Base-by-base conservation (phyloP, 2,797 vertebrate genomes). In the Amniataba percoides region DNA sequence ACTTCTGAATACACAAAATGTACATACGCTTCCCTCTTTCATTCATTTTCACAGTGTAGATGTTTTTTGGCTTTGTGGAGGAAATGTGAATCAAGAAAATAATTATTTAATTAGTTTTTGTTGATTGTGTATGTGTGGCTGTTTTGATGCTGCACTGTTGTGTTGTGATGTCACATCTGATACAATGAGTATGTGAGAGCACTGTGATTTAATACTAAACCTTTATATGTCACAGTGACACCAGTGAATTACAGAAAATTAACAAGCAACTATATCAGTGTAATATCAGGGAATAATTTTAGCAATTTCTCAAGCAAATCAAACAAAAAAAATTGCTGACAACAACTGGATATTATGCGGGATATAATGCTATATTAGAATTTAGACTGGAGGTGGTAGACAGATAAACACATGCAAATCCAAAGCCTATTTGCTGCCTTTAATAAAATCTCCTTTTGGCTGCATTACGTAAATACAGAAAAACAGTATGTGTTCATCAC, bases 401-500 rank as follows among this genome's bases (percentile, higher is more conserved):
- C 56, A 64, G 27, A 60, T 79, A 18, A 39, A 61, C 3, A 27
- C 7, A 23, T 40, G 5, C 10, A 76, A 48, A 63, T n/a, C n/a
- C 9, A 36, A 39, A 31, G 14, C 2, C 7, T 56, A 62, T 77
- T 72, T 68, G 15, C 57, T 64, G 42, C 21, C 40, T 69, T 27
- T 59, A 31, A 31, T 31, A 55, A 71, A 82, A 69, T 77, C 12
- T 62, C 2, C 52, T 36, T 76, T 58, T 18, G 27, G 56, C 18
- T 56, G 23, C 0, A 58, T 46, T 25, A n/a, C 7, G 36, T 6
- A 23, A 69, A 73, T 2, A 43, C 39, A 65, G 18, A 51, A 76
- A 70, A 80, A 63, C 21, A 58, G 49, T 12, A 15, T 51, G 60
- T 55, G 64, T 66, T 71, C 40, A 62, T 74, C 60, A 65, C 56